phyloP scores from a whole-genome alignment of 2,113 vertebrate genomes.

The Microtus oregoni region DNA sequence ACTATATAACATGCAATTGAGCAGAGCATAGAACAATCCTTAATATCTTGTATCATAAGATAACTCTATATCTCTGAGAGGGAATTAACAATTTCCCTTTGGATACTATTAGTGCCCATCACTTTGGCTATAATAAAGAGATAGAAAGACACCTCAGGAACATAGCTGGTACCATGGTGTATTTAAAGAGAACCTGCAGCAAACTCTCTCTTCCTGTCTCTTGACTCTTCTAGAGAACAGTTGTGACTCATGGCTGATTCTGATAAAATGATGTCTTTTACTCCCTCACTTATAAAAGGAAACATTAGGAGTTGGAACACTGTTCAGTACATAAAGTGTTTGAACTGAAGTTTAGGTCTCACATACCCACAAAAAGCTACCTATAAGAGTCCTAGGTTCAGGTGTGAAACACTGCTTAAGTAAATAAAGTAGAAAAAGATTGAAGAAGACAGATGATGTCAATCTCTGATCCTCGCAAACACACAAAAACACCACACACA shows the following conservation, averaged over 20 bases:
- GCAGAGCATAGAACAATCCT: not conserved
- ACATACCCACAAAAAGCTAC: not conserved
- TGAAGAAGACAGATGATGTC: not conserved
- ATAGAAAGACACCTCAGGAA: not conserved
- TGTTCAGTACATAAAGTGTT: not conserved
- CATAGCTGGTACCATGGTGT: not conserved
- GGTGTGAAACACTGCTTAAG: no score
- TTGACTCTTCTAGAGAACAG: not conserved
- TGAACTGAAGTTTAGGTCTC: no score
- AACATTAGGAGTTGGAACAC: not conserved
- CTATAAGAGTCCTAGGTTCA: not conserved
- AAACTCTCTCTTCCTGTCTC: not conserved
- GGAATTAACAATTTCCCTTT: not conserved
- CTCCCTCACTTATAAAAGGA: not conserved
- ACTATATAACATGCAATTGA: not conserved
- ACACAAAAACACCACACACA: not conserved
- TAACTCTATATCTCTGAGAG: not conserved
- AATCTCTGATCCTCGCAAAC: not conserved
- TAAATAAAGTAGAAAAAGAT: not conserved
- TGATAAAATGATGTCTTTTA: not conserved
- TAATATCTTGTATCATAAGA: not conserved
- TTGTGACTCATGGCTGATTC: not conserved
- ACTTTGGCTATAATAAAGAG: not conserved
- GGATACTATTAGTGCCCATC: not conserved
- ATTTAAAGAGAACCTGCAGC: not conserved